phyloP scores from a whole-genome alignment of 2,888 invertebrate species.

The Trichopria drosophilae region DNA sequence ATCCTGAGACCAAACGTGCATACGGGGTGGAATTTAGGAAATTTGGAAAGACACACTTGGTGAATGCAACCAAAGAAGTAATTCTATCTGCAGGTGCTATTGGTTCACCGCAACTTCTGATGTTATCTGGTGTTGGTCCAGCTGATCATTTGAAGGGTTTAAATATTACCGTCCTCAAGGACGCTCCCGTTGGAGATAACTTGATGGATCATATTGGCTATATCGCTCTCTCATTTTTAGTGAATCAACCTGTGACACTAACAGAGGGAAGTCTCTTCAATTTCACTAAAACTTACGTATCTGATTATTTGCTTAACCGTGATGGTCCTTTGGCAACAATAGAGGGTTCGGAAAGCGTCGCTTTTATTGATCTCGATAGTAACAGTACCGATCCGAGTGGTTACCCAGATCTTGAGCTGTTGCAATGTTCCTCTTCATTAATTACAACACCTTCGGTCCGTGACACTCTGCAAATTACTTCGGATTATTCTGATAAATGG shows the following conservation, averaged over 20 bases:
- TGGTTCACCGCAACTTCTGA: slow-evolving; percentile 77
- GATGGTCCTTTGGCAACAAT: slow-evolving; percentile 66
- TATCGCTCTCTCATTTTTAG: slow-evolving; percentile 63
- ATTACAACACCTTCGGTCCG: too few species aligned
- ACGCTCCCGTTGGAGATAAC: slow-evolving; percentile 69
- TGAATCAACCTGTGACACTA: slow-evolving; percentile 58
- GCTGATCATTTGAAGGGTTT: slow-evolving; percentile 63
- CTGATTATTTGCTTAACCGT: slow-evolving; percentile 62
- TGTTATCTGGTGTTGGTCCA: slow-evolving; percentile 79
- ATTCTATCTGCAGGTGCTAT: slow-evolving; percentile 77
- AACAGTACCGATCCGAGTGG: slow-evolving; percentile 63
- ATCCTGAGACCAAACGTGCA: slow-evolving; percentile 65
- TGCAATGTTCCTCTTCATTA: too few species aligned
- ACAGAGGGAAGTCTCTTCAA: slow-evolving; percentile 24
- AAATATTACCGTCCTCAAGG: slow-evolving; percentile 62
- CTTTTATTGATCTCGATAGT: slow-evolving; percentile 66
- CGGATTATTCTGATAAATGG: too few species aligned
- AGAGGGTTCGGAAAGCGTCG: slow-evolving; percentile 69
- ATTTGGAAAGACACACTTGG: slow-evolving; percentile 57
- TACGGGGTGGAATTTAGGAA: slow-evolving; percentile 71
- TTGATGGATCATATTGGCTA: slow-evolving; percentile 72
- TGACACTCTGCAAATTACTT: too few species aligned
- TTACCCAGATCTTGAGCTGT: too few species aligned
- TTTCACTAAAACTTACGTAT: slow-evolving; percentile 31
- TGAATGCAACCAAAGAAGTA: slow-evolving; percentile 70